Base-by-base conservation (phyloP, 2,888 invertebrate species). In the Notodonta dromedarius region DNA sequence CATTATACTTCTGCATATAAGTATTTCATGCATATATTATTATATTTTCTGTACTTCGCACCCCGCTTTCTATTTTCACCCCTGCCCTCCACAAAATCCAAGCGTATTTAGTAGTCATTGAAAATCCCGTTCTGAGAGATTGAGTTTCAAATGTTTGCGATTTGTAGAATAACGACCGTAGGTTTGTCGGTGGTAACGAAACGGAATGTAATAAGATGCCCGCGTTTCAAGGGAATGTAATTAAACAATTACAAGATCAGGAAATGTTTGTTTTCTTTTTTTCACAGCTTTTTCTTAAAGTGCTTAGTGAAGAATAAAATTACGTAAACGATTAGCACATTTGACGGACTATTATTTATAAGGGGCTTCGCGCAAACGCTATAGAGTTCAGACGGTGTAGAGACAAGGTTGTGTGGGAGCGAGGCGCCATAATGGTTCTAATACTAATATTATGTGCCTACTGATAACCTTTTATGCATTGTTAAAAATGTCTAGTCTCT, bases 141-240 rank as follows among this genome's bases (percentile, higher is more conserved):
- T 62, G 65, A 67, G 70, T 66, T 67, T 65, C 57, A 66, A 72
- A 65, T 64, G 58, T 62, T 66, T 62, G 65, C 2, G 55, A 65
- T 64, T 57, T 60, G 44, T 52, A 58, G 52, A 58, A 60, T 59
- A 57, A n/a, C 46, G 53, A 16, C 56, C 46, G 62, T 64, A 61
- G 11, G 50, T 50, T 63, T 62, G 60, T 56, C 58, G 55, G 53
- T 57, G 32, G 57, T 16, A 50, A 32, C 56, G 24, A 58, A 55
- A 60, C 50, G 63, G 56, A 59, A 59, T 56, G 61, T 58, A 59
- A 60, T 60, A 56, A 59, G 57, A 61, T 35, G 59, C 59, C 51
- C 51, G 46, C 35, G 35, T 46, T 54, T 54, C 14, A 44, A 59
- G 44, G 52, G 32, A 13, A 44, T 11, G 54, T 54, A 52, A 59